A percentile compares a stretch with the other conserved stretches of the same genome.
These are phyloP conservation scores for Rhabdophis nuchalis DNA, from an alignment of 2,797 vertebrate species.

Conservation along the genomic window DNA sequence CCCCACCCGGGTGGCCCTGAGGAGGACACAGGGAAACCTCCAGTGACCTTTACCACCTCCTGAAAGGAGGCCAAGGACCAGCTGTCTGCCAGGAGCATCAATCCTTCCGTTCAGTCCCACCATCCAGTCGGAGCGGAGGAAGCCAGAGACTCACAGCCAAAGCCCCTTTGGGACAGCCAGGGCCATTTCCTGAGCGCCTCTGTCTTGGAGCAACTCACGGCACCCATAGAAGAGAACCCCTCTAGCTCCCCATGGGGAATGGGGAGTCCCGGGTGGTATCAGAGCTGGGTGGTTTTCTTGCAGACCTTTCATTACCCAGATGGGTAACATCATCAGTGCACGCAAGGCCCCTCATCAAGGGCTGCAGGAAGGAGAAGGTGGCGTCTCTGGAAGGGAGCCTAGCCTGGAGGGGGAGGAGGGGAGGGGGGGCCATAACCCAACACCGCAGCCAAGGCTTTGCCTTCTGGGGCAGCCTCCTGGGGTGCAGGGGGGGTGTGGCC, in stretches of 20 bases:
- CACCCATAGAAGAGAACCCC: neutral
- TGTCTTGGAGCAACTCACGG: no score
- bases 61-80: no score
- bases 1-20: no score
- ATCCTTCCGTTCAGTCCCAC: no score
- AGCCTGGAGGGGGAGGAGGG: no score
- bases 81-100: no score
- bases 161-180: neutral
- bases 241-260: neutral
- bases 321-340: neutral
- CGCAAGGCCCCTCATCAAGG: neutral
- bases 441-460: neutral
- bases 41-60: no score
- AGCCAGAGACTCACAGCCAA: no score
- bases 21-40: no score
- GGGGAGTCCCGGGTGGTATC: neutral
- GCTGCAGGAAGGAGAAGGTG: neutral
- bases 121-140: no score
- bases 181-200: no score
- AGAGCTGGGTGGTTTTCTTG: neutral
- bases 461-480: neutral
- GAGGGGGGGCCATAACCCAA: neutral
- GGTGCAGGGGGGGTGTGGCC: neutral
- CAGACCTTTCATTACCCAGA: neutral
- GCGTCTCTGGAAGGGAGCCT: neutral